Conservation (phyloP, 2,888 invertebrate genomes). For the Leistus spinibarbis region DNA sequence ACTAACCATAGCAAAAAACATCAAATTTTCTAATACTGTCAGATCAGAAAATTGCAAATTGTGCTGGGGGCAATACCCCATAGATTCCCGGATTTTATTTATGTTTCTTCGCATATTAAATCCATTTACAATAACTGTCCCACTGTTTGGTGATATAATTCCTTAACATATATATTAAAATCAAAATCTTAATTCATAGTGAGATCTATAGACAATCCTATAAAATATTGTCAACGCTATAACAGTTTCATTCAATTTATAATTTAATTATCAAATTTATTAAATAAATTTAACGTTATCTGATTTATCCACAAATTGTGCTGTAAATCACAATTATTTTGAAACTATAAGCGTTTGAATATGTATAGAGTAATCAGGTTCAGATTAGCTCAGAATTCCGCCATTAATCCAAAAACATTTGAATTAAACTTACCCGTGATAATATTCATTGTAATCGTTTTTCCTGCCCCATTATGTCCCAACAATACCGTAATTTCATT, state of each 20-base stretch:
- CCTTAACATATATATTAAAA: too few relatives aligned
- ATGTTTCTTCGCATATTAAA: constrained; percentile 72
- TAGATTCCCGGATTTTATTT: constrained; percentile 68
- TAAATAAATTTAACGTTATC: too few relatives aligned
- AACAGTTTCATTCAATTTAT: too few relatives aligned
- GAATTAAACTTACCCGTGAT: constrained; percentile 63
- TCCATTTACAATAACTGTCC: constrained; percentile 73
- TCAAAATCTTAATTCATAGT: too few relatives aligned
- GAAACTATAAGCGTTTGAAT: too few relatives aligned
- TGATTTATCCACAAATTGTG: too few relatives aligned
- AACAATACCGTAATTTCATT: constrained; percentile 86
- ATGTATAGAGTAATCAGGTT: not conserved
- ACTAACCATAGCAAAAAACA: constrained; percentile 80
- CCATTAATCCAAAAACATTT: too few relatives aligned
- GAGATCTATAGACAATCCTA: too few relatives aligned
- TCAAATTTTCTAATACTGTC: constrained; percentile 81
- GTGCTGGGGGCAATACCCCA: constrained; percentile 92
- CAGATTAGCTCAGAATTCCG: too few relatives aligned
- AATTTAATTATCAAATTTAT: too few relatives aligned
- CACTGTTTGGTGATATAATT: constrained; percentile 72
- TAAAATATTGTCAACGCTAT: too few relatives aligned
- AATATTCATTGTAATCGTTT: constrained; percentile 72
- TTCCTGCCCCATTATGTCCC: constrained; percentile 67
- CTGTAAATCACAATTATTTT: too few relatives aligned
- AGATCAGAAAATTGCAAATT: constrained; percentile 84